Conservation (phyloP, 1,140 invertebrate species). For the Drosophila bocki region DNA sequence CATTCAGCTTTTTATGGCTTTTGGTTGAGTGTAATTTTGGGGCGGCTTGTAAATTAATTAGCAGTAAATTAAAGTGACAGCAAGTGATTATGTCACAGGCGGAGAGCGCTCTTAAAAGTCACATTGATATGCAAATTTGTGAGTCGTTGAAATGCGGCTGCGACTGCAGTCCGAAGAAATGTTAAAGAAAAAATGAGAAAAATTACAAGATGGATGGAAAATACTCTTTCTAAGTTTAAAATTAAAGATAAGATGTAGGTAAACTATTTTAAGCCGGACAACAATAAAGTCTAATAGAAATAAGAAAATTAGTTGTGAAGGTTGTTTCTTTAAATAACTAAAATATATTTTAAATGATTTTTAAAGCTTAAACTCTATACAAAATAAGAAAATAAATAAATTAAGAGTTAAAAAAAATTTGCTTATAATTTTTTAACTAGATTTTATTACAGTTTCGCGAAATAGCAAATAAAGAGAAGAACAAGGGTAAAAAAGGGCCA, state of each 20-base stretch:
- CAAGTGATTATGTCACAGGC: constrained; percentile 68
- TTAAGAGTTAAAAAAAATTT: no score
- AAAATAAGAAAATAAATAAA: not conserved
- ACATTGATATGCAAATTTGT: constrained; percentile 78
- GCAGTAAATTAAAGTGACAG: constrained; percentile 66
- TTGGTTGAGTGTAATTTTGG: constrained; percentile 24
- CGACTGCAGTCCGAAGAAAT: constrained; percentile 21
- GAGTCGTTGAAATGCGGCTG: constrained; percentile 31
- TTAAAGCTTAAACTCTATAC: not conserved
- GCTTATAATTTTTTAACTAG: no score
- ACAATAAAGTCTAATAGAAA: not conserved
- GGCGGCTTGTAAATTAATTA: constrained; percentile 61
- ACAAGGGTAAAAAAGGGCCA: no score
- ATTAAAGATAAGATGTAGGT: accelerated
- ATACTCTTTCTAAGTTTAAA: not conserved
- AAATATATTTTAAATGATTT: no score
- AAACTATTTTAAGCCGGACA: not conserved
- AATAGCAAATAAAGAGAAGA: not conserved
- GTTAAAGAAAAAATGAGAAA: not conserved
- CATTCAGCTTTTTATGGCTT: constrained; percentile 29
- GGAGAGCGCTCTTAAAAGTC: constrained; percentile 27
- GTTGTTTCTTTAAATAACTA: not conserved
- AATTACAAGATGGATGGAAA: not conserved
- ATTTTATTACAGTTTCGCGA: not conserved
- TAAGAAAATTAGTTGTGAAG: not conserved